Percentiles rank a stretch among this genome's conserved stretches.
Evolutionary conservation across 2,797 vertebrate species (phyloP).

Genomic region (Hipposideros larvatus): DNA sequence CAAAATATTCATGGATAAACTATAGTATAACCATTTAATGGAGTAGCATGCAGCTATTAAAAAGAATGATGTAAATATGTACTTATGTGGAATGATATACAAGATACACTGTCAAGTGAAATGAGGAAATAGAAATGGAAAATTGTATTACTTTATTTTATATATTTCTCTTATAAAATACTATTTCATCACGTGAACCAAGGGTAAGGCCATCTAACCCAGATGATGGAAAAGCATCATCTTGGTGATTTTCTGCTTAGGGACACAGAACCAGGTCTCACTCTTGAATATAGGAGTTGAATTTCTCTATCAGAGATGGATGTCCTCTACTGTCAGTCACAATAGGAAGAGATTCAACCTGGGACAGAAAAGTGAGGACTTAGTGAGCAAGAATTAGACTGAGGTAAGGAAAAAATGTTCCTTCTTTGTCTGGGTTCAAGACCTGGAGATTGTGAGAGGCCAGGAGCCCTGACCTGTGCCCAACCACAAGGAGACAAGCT

Average conservation of each 20-base stretch:
- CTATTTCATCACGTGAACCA: neutral
- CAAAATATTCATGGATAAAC: neutral
- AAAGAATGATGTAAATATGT: neutral
- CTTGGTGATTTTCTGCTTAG: conserved; percentile 27
- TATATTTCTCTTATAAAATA: conserved; percentile 31
- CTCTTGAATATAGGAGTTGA: neutral
- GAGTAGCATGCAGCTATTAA: neutral
- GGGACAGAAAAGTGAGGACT: neutral
- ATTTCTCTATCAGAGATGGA: neutral
- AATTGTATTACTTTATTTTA: neutral
- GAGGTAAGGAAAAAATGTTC: neutral
- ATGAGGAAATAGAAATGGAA: neutral
- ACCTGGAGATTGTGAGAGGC: neutral
- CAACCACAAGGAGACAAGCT: neutral
- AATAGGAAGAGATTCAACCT: neutral
- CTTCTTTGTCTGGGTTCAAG: neutral
- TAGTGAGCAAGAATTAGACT: conserved; percentile 4
- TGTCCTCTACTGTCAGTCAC: neutral
- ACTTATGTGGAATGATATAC: neutral
- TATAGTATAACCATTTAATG: neutral
- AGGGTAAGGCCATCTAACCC: neutral
- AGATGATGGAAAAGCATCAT: neutral
- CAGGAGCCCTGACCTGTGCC: neutral
- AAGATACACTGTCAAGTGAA: neutral
- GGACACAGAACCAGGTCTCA: neutral